phyloP scores from a whole-genome alignment of 2,113 vertebrate species.

The Spermophilus dauricus region DNA sequence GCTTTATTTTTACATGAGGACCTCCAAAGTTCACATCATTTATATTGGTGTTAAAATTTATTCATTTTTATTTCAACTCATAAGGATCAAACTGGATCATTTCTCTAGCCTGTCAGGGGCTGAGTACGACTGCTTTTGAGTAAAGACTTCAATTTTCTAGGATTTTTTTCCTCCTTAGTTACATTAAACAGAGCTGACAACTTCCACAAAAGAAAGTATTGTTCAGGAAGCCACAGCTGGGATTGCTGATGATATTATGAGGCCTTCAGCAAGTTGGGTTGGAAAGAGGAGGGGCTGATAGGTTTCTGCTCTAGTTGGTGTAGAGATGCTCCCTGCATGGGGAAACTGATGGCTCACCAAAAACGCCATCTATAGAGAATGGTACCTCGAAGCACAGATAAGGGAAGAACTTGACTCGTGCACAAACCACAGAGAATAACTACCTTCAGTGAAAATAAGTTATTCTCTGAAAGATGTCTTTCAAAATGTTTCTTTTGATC shows the following conservation, averaged over 20 bases:
- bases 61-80: neutral
- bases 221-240: slow-evolving; percentile 60
- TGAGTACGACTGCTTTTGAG: neutral
- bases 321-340: neutral
- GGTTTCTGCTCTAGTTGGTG: neutral
- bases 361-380: neutral
- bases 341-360: neutral
- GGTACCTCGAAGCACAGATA: neutral
- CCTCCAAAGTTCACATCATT: neutral
- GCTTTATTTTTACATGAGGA: neutral
- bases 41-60: slow-evolving; percentile 22
- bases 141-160: neutral
- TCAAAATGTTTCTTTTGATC: neutral
- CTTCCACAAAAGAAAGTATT: slow-evolving; percentile 64
- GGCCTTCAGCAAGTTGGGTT: neutral
- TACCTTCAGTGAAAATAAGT: neutral
- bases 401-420: neutral
- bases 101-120: neutral
- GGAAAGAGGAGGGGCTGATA: neutral
- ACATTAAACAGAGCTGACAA: slow-evolving; percentile 63
- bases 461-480: neutral
- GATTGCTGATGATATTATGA: slow-evolving; percentile 23
- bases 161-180: neutral
- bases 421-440: neutral
- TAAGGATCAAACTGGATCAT: slow-evolving; percentile 21